Conservation (phyloP, 1,140 invertebrate species). For the Halesus radiatus region DNA sequence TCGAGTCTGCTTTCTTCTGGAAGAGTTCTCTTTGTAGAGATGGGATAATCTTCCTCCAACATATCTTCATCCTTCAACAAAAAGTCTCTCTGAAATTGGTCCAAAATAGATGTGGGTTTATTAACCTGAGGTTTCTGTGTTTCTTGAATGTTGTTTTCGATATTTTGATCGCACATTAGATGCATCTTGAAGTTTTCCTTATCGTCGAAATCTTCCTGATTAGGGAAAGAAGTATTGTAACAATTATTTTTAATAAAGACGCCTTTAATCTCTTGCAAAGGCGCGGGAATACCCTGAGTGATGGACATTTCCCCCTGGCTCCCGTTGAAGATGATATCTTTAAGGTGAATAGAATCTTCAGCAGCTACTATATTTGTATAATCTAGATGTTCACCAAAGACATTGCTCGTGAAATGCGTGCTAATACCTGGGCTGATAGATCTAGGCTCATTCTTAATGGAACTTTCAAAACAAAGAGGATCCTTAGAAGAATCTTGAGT, state of each 20-base stretch:
- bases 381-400: neutral
- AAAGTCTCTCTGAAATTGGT: slow-evolving; percentile 27
- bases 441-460: neutral
- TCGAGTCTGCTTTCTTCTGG: neutral
- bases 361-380: neutral
- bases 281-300: slow-evolving; percentile 26
- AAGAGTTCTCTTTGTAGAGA: neutral
- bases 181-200: slow-evolving; percentile 47
- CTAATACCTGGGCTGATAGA: neutral
- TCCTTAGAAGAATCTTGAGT: slow-evolving; percentile 18
- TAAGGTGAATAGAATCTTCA: neutral
- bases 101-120: neutral
- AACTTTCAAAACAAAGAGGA: neutral
- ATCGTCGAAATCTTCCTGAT: slow-evolving; percentile 11
- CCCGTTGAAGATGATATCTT: slow-evolving; percentile 26
- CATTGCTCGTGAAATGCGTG: neutral
- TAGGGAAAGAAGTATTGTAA: neutral
- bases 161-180: slow-evolving; percentile 11
- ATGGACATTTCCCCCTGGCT: slow-evolving; percentile 47
- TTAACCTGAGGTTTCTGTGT: neutral
- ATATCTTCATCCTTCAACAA: slow-evolving; percentile 5
- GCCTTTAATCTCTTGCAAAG: slow-evolving; percentile 34
- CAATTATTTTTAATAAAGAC: neutral
- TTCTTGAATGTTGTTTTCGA: neutral
- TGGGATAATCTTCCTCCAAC: neutral